These are phyloP conservation scores for Arctopsyche grandis DNA, from an alignment of 1,140 invertebrate species.

Conservation along the genomic window DNA sequence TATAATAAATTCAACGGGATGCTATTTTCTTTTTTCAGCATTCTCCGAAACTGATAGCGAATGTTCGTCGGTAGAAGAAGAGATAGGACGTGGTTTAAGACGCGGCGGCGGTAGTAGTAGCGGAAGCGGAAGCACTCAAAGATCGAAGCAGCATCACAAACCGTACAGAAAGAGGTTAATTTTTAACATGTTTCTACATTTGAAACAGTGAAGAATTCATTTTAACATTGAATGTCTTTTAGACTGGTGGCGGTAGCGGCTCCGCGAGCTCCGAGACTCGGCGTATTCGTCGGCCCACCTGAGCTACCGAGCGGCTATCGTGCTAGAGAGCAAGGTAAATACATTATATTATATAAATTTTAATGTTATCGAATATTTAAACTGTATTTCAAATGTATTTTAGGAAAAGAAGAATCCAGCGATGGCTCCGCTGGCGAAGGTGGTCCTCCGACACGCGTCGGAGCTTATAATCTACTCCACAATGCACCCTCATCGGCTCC, in stretches of 20 bases:
- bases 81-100: conserved; percentile 71
- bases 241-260: conserved; percentile 79
- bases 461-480: conserved; percentile 51
- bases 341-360: neutral
- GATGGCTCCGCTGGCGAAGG: conserved; percentile 51
- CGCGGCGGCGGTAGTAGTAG: conserved; percentile 74
- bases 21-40: conserved; percentile 61
- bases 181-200: neutral
- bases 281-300: conserved; percentile 67
- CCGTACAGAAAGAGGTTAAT: conserved; percentile 53
- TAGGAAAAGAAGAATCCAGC: conserved; percentile 53
- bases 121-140: conserved; percentile 73
- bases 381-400: neutral
- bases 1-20: no score
- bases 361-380: neutral
- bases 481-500: conserved; percentile 48
- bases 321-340: conserved; percentile 55
- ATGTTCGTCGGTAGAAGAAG: conserved; percentile 82
- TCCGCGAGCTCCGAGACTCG: conserved; percentile 79
- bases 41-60: conserved; percentile 90
- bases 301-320: conserved; percentile 64
- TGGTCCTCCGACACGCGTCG: conserved; percentile 46
- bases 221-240: conserved; percentile 31
- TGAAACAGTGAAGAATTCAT: neutral
- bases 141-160: conserved; percentile 56